Evolutionary conservation across 2,113 vertebrate species (phyloP).

Genomic region (Lophura nycthemera): DNA sequence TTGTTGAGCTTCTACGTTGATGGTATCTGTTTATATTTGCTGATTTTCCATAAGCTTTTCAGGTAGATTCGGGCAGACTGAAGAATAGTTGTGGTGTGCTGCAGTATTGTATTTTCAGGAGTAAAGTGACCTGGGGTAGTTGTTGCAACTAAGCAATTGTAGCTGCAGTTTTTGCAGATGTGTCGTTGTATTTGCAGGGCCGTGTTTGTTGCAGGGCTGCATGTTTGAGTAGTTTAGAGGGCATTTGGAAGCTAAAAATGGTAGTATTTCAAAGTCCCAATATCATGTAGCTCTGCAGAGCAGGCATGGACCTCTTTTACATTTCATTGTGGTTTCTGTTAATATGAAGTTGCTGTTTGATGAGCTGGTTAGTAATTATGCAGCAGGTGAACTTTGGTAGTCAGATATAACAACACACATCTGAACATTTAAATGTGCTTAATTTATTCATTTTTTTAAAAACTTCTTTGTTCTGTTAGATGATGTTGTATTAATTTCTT

Average conservation of each 20-base stretch:
- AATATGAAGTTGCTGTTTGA: not conserved
- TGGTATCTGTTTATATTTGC: not conserved
- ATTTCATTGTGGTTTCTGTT: not conserved
- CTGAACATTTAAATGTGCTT: not conserved
- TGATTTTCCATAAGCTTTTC: not conserved
- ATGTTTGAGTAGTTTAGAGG: not conserved
- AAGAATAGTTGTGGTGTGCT: not conserved
- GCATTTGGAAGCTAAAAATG: not conserved
- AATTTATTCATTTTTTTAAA: not conserved
- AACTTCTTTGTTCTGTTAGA: not conserved
- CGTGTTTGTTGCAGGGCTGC: not conserved
- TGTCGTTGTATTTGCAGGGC: not conserved
- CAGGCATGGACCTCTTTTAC: not conserved
- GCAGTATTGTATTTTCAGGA: not conserved
- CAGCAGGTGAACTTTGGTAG: not conserved
- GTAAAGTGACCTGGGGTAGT: not conserved
- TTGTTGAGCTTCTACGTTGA: not conserved
- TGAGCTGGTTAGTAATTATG: not conserved
- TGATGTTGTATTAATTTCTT: not conserved
- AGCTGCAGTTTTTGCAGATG: not conserved
- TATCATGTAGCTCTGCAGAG: not conserved
- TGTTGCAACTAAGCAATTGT: not conserved
- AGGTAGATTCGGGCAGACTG: not conserved
- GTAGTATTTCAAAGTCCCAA: not conserved
- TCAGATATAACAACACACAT: not conserved